A percentile compares a stretch with the other conserved stretches of the same genome.
Evolutionary conservation across 2,888 invertebrate genomes (phyloP).

Genomic region (Trissolcus japonicus): DNA sequence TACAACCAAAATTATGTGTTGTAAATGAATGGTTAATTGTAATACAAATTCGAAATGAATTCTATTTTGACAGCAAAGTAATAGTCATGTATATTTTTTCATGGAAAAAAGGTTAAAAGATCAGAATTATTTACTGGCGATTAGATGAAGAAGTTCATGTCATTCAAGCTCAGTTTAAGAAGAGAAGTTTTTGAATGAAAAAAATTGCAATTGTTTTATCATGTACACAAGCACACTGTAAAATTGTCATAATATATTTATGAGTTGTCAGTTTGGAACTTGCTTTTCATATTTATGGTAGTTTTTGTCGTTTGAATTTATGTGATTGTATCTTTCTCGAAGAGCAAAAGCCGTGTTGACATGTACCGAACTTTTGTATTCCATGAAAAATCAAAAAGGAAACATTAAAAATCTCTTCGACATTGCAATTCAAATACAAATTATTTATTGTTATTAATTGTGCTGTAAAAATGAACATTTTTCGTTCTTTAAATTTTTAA

Average conservation of each 20-base stretch:
- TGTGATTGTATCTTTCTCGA: slow-evolving; percentile 59
- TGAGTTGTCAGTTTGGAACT: slow-evolving; percentile 53
- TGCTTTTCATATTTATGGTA: slow-evolving; percentile 63
- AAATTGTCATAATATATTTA: slow-evolving; percentile 51
- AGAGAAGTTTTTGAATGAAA: slow-evolving; percentile 13
- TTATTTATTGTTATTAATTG: too few relatives aligned
- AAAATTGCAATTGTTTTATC: slow-evolving; percentile 59
- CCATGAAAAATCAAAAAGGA: too few relatives aligned
- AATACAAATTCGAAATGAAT: neutral
- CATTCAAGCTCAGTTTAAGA: neutral
- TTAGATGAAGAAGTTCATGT: neutral
- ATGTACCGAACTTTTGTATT: slow-evolving; percentile 6
- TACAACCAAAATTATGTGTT: too few relatives aligned
- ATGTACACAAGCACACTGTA: slow-evolving; percentile 41
- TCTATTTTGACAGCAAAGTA: neutral
- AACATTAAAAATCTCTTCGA: too few relatives aligned
- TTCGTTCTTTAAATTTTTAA: too few relatives aligned
- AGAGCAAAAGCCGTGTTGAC: slow-evolving; percentile 62
- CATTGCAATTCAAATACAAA: too few relatives aligned
- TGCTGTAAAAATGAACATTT: too few relatives aligned
- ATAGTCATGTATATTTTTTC: neutral
- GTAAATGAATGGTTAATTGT: too few relatives aligned
- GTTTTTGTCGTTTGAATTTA: slow-evolving; percentile 61
- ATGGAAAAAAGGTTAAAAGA: too few relatives aligned
- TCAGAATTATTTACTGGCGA: too few relatives aligned